Evolutionary conservation across 2,113 vertebrate genomes (phyloP), one percentile per base, ranked within the genome.

Genomic region (Paralichthys olivaceus): DNA sequence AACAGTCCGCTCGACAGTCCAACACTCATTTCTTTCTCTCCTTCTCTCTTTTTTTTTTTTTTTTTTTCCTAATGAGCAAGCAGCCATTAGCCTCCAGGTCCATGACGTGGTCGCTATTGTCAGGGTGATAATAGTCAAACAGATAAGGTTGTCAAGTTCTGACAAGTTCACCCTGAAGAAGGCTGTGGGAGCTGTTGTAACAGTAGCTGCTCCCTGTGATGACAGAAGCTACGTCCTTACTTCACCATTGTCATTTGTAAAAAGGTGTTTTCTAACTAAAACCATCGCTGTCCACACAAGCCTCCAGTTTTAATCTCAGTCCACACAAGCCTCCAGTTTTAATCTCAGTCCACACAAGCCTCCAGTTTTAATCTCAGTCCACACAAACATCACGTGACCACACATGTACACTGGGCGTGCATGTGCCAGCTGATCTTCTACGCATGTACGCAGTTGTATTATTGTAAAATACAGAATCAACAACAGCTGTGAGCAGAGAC

Each of bases 111-210:
- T 62, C 54, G 43, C 26, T 26, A 45, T 34, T 20, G 66, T 25
- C 23, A 20, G 64, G 22, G 58, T 22, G 75, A 54, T 72, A 34
- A 77, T 43, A 43, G n/a, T 72, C 6, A 1, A 23, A 70, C 59
- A 47, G 77, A 91, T 89, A 88, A 78, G 17, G 14, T 29, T 29
- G 40, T 77, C 58, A 0, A 15, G 84, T 80, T 86, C 59, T 66
- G 68, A 87, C 75, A 85, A 69, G 79, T 25, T 28, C 65, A 68
- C 22, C 4, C 63, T 23, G 22, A 63, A 28, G 60, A 57, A 56
- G 37, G 58, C 51, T n/a, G 45, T 29, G 65, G 63, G 59, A 51
- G 47, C 9, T 15, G 66, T 11, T 40, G 63, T 7, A 53, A 37
- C 69, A 45, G 74, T 58, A 51, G 49, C 28, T 26, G 63, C 20